Base-by-base conservation (phyloP, 1,140 invertebrate species). In the Bombus waltoni region DNA sequence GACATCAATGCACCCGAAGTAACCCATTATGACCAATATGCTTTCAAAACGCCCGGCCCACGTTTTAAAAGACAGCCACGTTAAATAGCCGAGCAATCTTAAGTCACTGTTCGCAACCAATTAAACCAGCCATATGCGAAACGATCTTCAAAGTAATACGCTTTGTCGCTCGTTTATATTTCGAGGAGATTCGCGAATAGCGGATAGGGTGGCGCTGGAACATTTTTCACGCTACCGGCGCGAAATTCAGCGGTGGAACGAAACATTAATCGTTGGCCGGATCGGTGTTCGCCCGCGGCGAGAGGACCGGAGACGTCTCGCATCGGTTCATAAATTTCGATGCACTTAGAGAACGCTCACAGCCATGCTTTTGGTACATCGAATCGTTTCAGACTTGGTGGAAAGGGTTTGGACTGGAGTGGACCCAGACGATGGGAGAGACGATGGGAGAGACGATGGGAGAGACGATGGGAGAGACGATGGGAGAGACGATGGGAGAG, bases 301-400 rank as follows among this genome's bases (percentile, higher is more conserved):
- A 62, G 70, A 32, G 77, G 80, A 40, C 44, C 62, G 53, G 79
- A 62, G 53, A 62, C 0, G 47, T 53, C 47, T 53, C 18, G 78
- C 86, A 85, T 62, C 47, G 86, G 89, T 91, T 91, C 90, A 91
- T 91, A 91, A 91, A 91, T 91, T 91, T 91, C 90, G 87, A 91
- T 91, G 90, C 90, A 91, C 89, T 91, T 91, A 91, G 87, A 87
- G 68, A 53, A 62, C 65, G 65, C 75, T 44, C 65, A n/a, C 75
- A 81, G 28, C 77, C 68, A 81, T 62, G 72, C 80, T 72, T 72
- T 89, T n/a, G 72, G 53, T 62, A 74, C 74, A 59, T 71, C 62
- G 62, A 75, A 28, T 42, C 83, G 73, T 47, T 85, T 79, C 42
- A 44, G 65, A 32, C 11, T n/a, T 53, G 53, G 44, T 47, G 18